Base-by-base conservation (phyloP, 2,888 invertebrate genomes). In the Cyclophora punctaria region DNA sequence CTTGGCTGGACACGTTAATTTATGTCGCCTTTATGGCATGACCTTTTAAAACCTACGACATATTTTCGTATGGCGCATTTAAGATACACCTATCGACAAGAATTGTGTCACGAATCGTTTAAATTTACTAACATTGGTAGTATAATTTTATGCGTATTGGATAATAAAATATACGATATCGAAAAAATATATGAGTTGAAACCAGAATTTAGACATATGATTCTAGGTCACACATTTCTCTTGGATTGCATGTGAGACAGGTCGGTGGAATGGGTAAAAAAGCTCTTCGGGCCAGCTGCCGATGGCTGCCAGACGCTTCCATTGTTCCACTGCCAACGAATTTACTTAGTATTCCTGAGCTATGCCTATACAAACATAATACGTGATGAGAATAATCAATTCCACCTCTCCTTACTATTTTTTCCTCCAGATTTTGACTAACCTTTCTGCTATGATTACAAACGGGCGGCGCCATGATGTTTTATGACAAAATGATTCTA, bases 271-370 rank as follows among this genome's bases (percentile, higher is more conserved):
- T 59, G 56, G 60, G 65, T 63, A 66, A 67, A 71, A 20, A 72
- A 68, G 62, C 59, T 65, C 62, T 65, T 51, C 53, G 49, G 53
- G 58, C 64, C 75, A 73, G 66, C 71, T 75, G 78, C 68, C 62
- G 66, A 56, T 52, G 53, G 60, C 55, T 57, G 53, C 20, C 51
- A 50, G 60, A 64, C 63, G 64, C 62, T 59, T 60, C 62, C 62
- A 67, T 71, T 67, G 65, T 68, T 69, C 60, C 52, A 55, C 59
- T 55, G 53, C 37, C 37, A 52, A 53, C 49, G 45, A 64, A 66
- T 64, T 66, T 67, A 64, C 63, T 67, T 61, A 59, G 59, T 63
- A 64, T 67, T 64, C 63, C 57, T 59, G 52, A 58, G 50, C 58
- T 56, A 50, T 52, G 53, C 62, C 59, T 63, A 52, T 58, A 58